A percentile compares a stretch with the other conserved stretches of the same genome.
Conservation (phyloP, 2,113 vertebrate genomes). For the Fulica atra region DNA sequence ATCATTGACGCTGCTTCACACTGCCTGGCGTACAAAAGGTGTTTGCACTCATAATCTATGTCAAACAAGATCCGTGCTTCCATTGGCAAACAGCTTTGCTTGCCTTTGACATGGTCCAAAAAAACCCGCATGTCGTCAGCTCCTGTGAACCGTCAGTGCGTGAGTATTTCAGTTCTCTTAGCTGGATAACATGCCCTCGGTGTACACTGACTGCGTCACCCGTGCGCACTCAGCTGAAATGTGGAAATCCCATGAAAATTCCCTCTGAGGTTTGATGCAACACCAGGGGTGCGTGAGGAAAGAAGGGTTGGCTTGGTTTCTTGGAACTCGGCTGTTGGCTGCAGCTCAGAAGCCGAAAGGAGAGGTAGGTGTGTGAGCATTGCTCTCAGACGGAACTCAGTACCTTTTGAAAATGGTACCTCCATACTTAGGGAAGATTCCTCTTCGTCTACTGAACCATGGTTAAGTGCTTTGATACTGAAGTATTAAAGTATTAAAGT, state of each 20-base stretch:
- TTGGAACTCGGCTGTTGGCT: neutral
- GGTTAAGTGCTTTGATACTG: neutral
- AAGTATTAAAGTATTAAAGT: too few species aligned
- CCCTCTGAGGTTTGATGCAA: neutral
- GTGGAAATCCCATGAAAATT: neutral
- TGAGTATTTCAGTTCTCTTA: neutral
- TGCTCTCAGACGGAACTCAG: neutral
- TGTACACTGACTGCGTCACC: neutral
- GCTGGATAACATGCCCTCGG: neutral
- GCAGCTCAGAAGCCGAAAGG: neutral
- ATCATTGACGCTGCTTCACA: neutral
- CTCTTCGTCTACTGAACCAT: neutral
- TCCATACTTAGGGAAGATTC: neutral
- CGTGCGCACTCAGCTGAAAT: neutral
- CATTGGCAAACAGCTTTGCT: neutral
- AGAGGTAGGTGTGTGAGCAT: neutral
- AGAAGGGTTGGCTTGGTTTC: neutral
- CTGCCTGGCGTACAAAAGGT: neutral
- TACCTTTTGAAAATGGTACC: neutral
- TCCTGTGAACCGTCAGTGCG: neutral
- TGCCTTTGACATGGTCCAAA: neutral
- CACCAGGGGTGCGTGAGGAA: fast-evolving
- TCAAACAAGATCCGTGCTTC: neutral
- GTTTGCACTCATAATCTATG: neutral
- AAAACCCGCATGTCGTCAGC: neutral